These are phyloP conservation scores for Porites rus DNA, from an alignment of 92 coral and sea anemone species.

Conservation along the genomic window DNA sequence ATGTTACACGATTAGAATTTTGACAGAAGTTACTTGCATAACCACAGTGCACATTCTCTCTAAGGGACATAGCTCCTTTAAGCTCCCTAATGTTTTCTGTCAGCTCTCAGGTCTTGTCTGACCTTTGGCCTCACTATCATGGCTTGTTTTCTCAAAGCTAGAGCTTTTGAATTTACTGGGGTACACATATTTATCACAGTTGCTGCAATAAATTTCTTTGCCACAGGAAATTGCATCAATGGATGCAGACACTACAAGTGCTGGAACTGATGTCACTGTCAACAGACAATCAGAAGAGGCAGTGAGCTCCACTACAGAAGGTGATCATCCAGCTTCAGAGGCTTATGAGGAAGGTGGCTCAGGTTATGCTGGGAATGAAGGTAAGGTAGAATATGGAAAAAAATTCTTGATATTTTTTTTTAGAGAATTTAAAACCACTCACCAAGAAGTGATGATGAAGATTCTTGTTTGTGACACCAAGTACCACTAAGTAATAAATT, in stretches of 20 bases:
- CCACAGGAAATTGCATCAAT: conserved; percentile 80
- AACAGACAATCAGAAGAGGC: conserved; percentile 48
- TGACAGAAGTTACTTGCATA: no score
- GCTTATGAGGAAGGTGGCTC: neutral
- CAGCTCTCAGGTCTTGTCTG: neutral
- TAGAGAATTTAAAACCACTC: no score
- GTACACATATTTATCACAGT: neutral
- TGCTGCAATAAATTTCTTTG: neutral
- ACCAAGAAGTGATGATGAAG: no score
- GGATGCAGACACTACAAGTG: conserved; percentile 70
- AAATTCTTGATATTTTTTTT: no score
- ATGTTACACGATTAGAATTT: no score
- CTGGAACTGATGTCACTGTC: conserved; percentile 32
- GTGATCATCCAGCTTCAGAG: conserved; percentile 19
- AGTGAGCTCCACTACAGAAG: conserved; percentile 68
- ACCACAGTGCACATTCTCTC: no score
- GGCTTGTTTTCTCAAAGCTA: neutral
- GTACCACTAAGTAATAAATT: no score
- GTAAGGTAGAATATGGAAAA: neutral
- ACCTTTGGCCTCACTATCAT: neutral
- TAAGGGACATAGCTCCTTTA: no score
- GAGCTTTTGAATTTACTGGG: neutral
- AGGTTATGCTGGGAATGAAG: conserved; percentile 16
- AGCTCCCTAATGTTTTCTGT: no score
- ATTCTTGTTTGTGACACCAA: no score